Percentiles rank a stretch among this genome's conserved stretches.
Conservation (phyloP, 2,797 vertebrate species). For the Onychomys arenicola region DNA sequence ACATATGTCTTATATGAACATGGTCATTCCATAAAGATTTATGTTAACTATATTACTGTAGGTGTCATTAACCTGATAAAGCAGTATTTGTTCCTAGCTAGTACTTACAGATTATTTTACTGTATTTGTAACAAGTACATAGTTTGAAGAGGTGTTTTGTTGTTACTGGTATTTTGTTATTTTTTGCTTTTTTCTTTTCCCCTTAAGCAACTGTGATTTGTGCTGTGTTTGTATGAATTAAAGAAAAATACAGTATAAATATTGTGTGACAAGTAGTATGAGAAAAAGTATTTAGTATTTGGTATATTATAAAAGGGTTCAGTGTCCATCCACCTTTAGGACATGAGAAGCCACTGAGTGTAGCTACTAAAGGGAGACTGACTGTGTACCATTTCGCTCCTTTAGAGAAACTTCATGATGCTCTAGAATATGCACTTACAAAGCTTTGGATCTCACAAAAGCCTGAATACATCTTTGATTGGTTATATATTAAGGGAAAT, state of each 20-base stretch:
- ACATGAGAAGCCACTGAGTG: slow-evolving; percentile 80
- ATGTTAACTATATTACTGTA: slow-evolving; percentile 11
- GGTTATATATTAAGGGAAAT: slow-evolving; percentile 88
- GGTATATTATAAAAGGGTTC: slow-evolving; percentile 81
- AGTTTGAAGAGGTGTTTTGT: slow-evolving; percentile 40
- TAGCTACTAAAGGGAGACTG: slow-evolving; percentile 83
- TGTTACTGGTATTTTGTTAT: neutral
- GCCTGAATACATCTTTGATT: slow-evolving; percentile 89
- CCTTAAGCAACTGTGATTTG: slow-evolving; percentile 59
- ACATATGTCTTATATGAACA: slow-evolving; percentile 20
- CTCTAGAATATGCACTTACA: slow-evolving; percentile 83
- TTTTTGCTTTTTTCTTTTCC: slow-evolving; percentile 11
- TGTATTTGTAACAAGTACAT: slow-evolving; percentile 24
- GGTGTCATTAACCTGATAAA: slow-evolving; percentile 54
- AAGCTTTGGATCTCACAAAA: slow-evolving; percentile 86
- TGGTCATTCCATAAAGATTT: slow-evolving; percentile 39
- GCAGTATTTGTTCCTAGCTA: slow-evolving; percentile 55
- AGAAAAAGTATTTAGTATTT: slow-evolving; percentile 79
- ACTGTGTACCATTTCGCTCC: slow-evolving; percentile 84
- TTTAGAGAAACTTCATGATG: slow-evolving; percentile 86
- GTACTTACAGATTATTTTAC: slow-evolving; percentile 31
- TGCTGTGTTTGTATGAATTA: slow-evolving; percentile 78
- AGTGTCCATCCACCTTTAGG: slow-evolving; percentile 74
- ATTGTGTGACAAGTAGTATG: slow-evolving; percentile 72
- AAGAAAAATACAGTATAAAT: slow-evolving; percentile 74